Base-by-base conservation (phyloP, 2,797 vertebrate genomes). In the Sebastes vulpes region DNA sequence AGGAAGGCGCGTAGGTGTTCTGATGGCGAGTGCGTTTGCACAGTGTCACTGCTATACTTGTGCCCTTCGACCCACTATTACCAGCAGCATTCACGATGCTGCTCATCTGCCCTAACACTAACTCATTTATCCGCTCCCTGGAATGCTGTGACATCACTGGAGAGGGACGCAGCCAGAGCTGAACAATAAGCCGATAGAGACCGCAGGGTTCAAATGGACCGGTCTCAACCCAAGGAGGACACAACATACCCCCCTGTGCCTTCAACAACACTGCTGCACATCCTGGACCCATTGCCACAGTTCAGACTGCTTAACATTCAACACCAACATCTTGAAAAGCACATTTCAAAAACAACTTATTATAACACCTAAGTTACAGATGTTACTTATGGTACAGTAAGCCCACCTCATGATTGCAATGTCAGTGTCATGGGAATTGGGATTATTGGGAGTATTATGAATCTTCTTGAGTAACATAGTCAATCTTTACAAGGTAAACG, bases 71-170 rank as follows among this genome's bases (percentile, higher is more conserved):
- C 92, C 92, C 90, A 93, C 92, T 84, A 91, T 75, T 83, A 81
- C 78, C 88, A 82, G 75, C 87, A 87, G 58, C 80, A 88, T 89
- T 91, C 89, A 84, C 84, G 54, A 93, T 75, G 91, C 91, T 90
- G 92, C 93, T 95, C 94, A 94, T 94, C 92, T 95, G 90, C 92
- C 84, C 86, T 72, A 93, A 95, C 94, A 96, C 95, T 94, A 94
- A 95, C 91, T 89, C 94, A 93, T 96, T 95, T 95, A 95, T 95
- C 90, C 85, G 87, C 91, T 87, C 89, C 88, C 87, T 92, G 93
- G 93, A 92, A 94, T 95, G 93, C 84, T 90, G 93, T 96, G 96
- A 96, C 95, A 96, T 96, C 95, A 96, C 88, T 92, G 86, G 74
- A 90, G 84, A 93, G 90, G 84, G 87, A 90, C 75, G 84, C 88